These are phyloP conservation scores for Molothrus aeneus DNA, from an alignment of 2,797 vertebrate genomes.

Conservation along the genomic window DNA sequence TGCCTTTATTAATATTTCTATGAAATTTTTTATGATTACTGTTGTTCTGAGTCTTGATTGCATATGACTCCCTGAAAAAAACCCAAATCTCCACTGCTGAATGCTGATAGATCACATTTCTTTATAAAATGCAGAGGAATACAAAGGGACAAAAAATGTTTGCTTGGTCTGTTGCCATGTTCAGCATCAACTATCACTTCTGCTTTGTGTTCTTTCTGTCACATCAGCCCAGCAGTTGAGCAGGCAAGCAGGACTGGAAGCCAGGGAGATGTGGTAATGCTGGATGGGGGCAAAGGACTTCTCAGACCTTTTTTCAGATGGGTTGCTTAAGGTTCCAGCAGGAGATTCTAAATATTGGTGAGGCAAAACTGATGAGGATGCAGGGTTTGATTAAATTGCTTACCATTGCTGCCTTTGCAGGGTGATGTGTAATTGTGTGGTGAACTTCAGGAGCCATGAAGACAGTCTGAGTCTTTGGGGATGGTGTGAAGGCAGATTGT, in stretches of 20 bases:
- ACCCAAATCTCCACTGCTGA: not conserved
- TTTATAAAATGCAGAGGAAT: not conserved
- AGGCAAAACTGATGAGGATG: not conserved
- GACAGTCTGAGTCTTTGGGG: not conserved
- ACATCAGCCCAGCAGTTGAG: not conserved
- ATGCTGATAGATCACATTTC: not conserved
- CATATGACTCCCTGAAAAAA: not conserved
- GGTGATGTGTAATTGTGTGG: not conserved
- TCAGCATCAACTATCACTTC: not conserved
- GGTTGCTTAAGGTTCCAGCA: not conserved
- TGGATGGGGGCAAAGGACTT: not conserved
- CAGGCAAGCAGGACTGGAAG: not conserved
- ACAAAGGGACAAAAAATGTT: not conserved
- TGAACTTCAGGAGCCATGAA: not conserved
- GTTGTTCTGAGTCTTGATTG: not conserved
- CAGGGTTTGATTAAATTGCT: not conserved
- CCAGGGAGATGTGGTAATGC: not conserved
- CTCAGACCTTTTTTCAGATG: not conserved
- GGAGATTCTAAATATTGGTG: not conserved
- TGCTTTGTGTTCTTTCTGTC: conserved; percentile 44
- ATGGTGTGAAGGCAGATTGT: not conserved
- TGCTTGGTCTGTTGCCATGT: not conserved
- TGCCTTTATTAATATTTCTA: not conserved
- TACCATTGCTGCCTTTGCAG: not conserved
- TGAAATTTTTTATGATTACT: not conserved